Evolutionary conservation across 2,888 invertebrate genomes (phyloP).

Genomic region (Rhimphoctona megacephalus): DNA sequence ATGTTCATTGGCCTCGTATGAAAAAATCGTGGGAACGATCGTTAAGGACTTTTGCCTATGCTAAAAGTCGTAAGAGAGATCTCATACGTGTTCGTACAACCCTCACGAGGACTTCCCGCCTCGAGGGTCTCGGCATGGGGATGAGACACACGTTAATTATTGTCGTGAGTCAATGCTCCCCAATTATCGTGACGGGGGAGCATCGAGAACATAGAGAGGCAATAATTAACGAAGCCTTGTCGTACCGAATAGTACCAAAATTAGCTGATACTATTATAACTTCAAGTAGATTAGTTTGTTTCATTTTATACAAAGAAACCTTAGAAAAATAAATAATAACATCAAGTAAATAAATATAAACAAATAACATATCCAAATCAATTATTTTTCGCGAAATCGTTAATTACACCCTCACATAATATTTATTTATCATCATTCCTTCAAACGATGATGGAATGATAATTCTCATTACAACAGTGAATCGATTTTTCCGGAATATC

Average conservation of each 20-base stretch:
- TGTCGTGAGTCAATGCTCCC: conserved; percentile 59
- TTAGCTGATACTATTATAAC: conserved; percentile 19
- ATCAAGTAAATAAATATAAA: not conserved
- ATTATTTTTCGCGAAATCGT: not conserved
- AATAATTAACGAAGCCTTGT: conserved; percentile 60
- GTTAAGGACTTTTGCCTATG: conserved; percentile 74
- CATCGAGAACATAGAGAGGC: conserved; percentile 27
- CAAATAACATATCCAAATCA: not conserved
- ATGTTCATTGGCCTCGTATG: conserved; percentile 21
- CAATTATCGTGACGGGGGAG: conserved; percentile 66
- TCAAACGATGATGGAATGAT: not conserved
- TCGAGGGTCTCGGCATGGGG: conserved; percentile 48
- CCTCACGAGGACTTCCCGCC: conserved; percentile 61
- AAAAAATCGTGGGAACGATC: conserved; percentile 79
- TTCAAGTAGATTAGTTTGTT: not conserved
- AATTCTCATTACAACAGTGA: not conserved
- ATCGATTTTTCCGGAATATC: not conserved
- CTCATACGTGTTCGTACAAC: conserved; percentile 39
- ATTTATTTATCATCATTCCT: not conserved
- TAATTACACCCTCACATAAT: not conserved
- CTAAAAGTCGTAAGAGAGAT: conserved; percentile 44
- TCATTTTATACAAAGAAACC: not conserved
- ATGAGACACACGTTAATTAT: conserved; percentile 66
- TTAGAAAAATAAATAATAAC: not conserved
- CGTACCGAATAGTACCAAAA: conserved; percentile 12